Percentiles rank a stretch among this genome's conserved stretches.
Evolutionary conservation across 2,888 invertebrate species (phyloP).

Genomic region (Anarsia innoxiella): DNA sequence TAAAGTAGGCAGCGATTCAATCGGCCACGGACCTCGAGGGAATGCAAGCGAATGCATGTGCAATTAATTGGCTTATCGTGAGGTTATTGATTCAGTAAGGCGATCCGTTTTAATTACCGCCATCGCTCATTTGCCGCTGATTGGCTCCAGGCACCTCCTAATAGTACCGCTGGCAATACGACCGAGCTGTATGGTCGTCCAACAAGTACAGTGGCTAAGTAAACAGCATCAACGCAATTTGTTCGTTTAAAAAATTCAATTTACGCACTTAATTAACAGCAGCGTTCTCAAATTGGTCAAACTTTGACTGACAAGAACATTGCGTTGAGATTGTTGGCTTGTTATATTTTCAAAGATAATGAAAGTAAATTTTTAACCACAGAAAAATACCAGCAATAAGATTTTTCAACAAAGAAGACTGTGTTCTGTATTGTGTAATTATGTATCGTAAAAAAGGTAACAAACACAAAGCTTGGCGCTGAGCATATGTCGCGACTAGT

Average conservation of each 20-base stretch:
- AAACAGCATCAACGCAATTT: slow-evolving; percentile 11
- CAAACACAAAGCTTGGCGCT: slow-evolving; percentile 52
- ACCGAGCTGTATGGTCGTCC: slow-evolving; percentile 21
- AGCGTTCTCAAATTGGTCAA: slow-evolving; percentile 19
- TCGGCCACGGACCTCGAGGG: slow-evolving; percentile 43
- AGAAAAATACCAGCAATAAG: too few relatives aligned
- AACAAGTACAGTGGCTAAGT: slow-evolving; percentile 1
- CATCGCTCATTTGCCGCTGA: slow-evolving; percentile 67
- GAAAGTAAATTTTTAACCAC: too few relatives aligned
- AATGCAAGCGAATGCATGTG: slow-evolving; percentile 46
- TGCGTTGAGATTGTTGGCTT: background rate
- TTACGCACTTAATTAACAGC: slow-evolving; percentile 23
- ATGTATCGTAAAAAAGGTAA: slow-evolving; percentile 56
- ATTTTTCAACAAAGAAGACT: slow-evolving; percentile 4
- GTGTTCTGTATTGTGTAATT: slow-evolving; percentile 38
- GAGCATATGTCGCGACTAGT: slow-evolving; percentile 68
- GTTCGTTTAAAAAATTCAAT: slow-evolving; percentile 24
- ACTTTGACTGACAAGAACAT: slow-evolving; percentile 18
- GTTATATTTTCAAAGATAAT: too few relatives aligned
- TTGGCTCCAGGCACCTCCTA: slow-evolving; percentile 37
- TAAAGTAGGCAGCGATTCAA: slow-evolving; percentile 10
- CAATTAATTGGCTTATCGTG: slow-evolving; percentile 72
- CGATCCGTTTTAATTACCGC: slow-evolving; percentile 71
- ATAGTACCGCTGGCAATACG: slow-evolving; percentile 24
- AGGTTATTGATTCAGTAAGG: slow-evolving; percentile 71